phyloP scores from a whole-genome alignment of 1,140 invertebrate genomes.

The Atta cephalotes region DNA sequence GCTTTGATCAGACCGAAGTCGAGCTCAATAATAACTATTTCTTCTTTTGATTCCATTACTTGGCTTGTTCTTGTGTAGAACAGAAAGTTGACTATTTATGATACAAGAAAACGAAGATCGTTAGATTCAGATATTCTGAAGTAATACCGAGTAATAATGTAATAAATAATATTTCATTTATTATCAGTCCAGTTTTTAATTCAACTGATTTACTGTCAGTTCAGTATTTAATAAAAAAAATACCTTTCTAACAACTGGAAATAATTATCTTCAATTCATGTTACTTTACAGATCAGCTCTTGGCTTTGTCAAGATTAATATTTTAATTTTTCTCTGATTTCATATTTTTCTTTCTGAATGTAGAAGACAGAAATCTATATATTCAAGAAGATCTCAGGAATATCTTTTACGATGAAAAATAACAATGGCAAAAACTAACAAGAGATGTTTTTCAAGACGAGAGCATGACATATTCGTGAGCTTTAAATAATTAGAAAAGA shows the following conservation, averaged over 20 bases:
- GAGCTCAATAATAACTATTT: constrained; percentile 31
- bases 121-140: not conserved
- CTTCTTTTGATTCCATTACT: constrained; percentile 30
- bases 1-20: constrained; percentile 25
- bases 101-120: not conserved
- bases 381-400: not conserved
- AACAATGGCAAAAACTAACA: not conserved
- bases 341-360: not conserved
- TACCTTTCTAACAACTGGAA: not conserved
- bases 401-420: not conserved
- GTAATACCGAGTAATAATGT: not conserved
- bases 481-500: not conserved
- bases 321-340: not conserved
- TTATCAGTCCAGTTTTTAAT: not conserved
- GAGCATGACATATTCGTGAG: not conserved
- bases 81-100: constrained; percentile 18
- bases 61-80: not conserved
- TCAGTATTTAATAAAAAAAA: not conserved
- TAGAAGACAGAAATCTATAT: not conserved
- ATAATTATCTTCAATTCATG: not conserved
- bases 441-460: not conserved
- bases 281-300: not conserved
- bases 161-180: not conserved
- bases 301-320: not conserved
- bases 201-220: not conserved